Evolutionary conservation across 2,797 vertebrate genomes (phyloP).

Genomic region (Syngnathus acus): DNA sequence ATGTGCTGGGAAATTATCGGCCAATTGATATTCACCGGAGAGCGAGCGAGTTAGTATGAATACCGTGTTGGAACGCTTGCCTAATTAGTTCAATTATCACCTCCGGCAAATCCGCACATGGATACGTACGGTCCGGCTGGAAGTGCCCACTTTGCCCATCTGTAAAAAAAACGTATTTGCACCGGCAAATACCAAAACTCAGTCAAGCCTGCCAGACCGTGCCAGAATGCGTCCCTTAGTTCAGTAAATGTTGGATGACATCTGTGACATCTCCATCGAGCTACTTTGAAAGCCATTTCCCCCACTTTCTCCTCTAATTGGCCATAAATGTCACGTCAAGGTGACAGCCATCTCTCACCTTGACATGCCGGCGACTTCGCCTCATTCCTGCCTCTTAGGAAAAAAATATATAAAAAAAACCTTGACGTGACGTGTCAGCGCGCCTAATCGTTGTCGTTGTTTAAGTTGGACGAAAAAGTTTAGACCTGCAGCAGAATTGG

Average conservation of each 20-base stretch:
- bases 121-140: no score
- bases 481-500: not conserved
- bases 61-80: conserved; percentile 9
- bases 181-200: no score
- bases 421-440: not conserved
- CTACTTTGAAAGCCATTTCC: conserved; percentile 32
- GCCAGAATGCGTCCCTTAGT: not conserved
- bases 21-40: conserved; percentile 55
- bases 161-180: no score
- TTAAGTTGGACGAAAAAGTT: not conserved
- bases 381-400: not conserved
- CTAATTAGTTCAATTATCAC: not conserved
- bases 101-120: not conserved
- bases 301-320: conserved; percentile 70
- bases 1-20: conserved; percentile 60
- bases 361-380: conserved; percentile 37
- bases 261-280: not conserved
- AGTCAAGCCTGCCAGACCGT: no score
- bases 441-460: not conserved
- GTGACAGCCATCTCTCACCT: conserved; percentile 50
- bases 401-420: not conserved
- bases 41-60: conserved; percentile 22
- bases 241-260: not conserved
- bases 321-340: conserved; percentile 73
- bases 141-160: no score